phyloP scores from a whole-genome alignment of 2,113 vertebrate species.

The Ictalurus punctatus region DNA sequence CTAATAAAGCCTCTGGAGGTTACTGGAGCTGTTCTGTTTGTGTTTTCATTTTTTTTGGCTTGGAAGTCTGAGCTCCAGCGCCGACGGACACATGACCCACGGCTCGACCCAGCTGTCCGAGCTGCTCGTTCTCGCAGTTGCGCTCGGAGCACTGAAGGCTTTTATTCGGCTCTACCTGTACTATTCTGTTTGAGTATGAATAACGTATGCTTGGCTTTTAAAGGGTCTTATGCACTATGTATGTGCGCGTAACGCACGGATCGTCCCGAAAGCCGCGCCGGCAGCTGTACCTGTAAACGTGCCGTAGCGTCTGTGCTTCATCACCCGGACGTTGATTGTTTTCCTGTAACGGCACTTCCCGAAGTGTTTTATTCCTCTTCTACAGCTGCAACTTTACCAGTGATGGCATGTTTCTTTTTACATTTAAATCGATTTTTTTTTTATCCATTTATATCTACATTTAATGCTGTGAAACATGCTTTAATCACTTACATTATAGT shows the following conservation, averaged over 20 bases:
- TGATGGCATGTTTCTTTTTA: too few species aligned
- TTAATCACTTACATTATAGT: not conserved
- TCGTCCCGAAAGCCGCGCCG: not conserved
- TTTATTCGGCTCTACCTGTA: not conserved
- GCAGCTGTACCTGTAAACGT: not conserved
- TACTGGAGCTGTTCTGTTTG: not conserved
- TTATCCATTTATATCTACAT: not conserved
- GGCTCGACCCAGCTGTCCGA: not conserved
- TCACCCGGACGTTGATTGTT: not conserved
- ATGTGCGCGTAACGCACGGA: not conserved
- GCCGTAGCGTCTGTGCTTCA: not conserved
- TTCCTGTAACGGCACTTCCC: not conserved
- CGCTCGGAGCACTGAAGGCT: not conserved
- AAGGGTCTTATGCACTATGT: not conserved
- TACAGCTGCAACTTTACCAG: too few species aligned
- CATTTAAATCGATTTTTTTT: too few species aligned
- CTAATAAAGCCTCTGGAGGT: conserved; percentile 1
- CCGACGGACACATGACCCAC: not conserved
- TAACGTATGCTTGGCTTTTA: not conserved
- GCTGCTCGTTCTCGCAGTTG: not conserved
- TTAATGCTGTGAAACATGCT: not conserved
- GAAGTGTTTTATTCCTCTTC: not conserved
- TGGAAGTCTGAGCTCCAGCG: not conserved
- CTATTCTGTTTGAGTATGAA: not conserved
- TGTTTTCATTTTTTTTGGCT: not conserved